A percentile compares a stretch with the other conserved stretches of the same genome.
Conservation (phyloP, 2,797 vertebrate genomes). For the Gymnoscopelus braueri region DNA sequence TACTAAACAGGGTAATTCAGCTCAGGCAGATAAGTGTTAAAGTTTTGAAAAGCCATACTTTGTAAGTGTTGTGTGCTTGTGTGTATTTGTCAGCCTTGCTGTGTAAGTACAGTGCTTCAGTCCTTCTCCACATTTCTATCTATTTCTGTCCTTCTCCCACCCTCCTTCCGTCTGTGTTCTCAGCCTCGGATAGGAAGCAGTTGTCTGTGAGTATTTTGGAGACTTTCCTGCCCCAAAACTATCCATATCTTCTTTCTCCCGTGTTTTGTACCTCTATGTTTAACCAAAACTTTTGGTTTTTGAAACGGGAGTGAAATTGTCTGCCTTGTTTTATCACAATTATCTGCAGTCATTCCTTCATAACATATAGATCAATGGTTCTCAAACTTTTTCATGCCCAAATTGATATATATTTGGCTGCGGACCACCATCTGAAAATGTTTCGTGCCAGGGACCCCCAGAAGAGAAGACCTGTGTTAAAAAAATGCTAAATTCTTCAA, state of each 20-base stretch:
- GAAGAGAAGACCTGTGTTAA: too few relatives aligned
- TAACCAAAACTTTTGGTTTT: neutral
- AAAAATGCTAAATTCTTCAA: too few relatives aligned
- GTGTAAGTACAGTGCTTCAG: slow-evolving; percentile 63
- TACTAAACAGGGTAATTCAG: neutral
- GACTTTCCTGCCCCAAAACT: slow-evolving; percentile 28
- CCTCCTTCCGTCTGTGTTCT: slow-evolving; percentile 52
- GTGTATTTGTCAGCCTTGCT: slow-evolving; percentile 59
- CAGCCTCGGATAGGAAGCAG: slow-evolving; percentile 74
- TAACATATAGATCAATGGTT: neutral
- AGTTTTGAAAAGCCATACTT: slow-evolving; percentile 44
- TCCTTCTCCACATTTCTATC: slow-evolving; percentile 68
- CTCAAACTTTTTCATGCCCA: too few relatives aligned
- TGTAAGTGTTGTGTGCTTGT: slow-evolving; percentile 39
- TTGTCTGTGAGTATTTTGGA: slow-evolving; percentile 81
- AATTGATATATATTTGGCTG: too few relatives aligned
- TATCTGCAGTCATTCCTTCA: slow-evolving; percentile 16
- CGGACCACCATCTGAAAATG: too few relatives aligned
- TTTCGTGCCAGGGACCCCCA: too few relatives aligned
- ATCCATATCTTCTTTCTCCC: slow-evolving; percentile 33
- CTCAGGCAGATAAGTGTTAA: neutral
- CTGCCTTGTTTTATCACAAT: slow-evolving; percentile 31
- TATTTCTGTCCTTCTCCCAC: slow-evolving; percentile 51
- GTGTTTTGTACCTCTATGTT: neutral
- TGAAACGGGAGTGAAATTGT: neutral